phyloP scores from a whole-genome alignment of 2,888 invertebrate species.

The Anthophora plumipes region DNA sequence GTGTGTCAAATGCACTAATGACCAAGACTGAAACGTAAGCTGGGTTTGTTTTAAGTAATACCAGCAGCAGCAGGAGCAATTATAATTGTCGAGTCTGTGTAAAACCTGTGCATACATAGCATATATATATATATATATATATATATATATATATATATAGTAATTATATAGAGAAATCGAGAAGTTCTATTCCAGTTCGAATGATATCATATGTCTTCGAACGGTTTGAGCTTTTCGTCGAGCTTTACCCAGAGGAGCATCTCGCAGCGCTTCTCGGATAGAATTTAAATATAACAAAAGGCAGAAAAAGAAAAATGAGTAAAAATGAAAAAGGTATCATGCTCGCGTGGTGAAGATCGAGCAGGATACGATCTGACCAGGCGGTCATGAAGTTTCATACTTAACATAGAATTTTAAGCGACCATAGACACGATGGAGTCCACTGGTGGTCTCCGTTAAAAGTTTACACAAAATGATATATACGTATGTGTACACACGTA shows the following conservation, averaged over 20 bases:
- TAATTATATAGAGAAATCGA: slow-evolving; percentile 35
- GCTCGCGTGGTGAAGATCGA: slow-evolving; percentile 61
- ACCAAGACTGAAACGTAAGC: slow-evolving; percentile 68
- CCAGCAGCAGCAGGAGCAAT: slow-evolving; percentile 51
- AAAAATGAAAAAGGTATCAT: slow-evolving; percentile 26
- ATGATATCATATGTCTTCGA: slow-evolving; percentile 45
- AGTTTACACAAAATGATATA: slow-evolving; percentile 71
- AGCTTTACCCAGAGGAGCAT: slow-evolving; percentile 66
- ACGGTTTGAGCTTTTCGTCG: slow-evolving; percentile 59
- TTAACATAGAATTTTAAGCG: slow-evolving; percentile 63
- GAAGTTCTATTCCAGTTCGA: slow-evolving; percentile 44
- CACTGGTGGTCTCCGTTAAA: slow-evolving; percentile 71
- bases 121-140: slow-evolving; percentile 36
- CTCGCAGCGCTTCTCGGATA: slow-evolving; percentile 66
- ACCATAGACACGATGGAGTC: slow-evolving; percentile 66
- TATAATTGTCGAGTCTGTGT: slow-evolving; percentile 55
- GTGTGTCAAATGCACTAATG: slow-evolving; percentile 62
- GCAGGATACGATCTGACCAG: slow-evolving; percentile 65
- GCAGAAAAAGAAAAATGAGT: slow-evolving; percentile 25
- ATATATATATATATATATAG: too few relatives aligned
- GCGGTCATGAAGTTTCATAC: slow-evolving; percentile 55
- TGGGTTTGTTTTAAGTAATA: slow-evolving; percentile 65
- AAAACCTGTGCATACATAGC: slow-evolving; percentile 45
- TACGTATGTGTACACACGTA: slow-evolving; percentile 56
- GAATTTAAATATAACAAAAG: slow-evolving; percentile 43